Conservation (phyloP, 2,797 vertebrate species). For the Numenius phaeopus region DNA sequence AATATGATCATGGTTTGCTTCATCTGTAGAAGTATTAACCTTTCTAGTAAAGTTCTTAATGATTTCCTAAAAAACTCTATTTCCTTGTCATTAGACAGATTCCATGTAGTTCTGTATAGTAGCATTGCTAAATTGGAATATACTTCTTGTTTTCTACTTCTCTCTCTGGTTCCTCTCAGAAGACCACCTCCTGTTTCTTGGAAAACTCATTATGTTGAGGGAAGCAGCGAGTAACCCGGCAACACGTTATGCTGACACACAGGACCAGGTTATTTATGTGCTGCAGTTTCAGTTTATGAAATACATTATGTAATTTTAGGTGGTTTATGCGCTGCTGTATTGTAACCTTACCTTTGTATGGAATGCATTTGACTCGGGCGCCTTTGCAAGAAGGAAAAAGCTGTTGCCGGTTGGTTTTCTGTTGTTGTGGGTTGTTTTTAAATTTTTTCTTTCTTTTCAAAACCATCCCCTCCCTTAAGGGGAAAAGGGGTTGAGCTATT, state of each 20-base stretch:
- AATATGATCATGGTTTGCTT: neutral
- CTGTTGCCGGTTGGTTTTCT: neutral
- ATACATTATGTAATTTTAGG: slow-evolving; percentile 2
- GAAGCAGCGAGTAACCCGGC: neutral
- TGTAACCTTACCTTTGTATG: neutral
- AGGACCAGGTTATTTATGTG: neutral
- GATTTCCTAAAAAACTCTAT: neutral
- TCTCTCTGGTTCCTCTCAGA: neutral
- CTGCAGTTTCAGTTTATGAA: slow-evolving; percentile 30
- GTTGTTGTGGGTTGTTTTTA: neutral
- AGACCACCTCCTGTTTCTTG: neutral
- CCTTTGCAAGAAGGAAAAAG: neutral
- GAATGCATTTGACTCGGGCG: neutral
- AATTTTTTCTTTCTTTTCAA: neutral
- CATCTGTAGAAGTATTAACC: neutral
- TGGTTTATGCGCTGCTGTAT: neutral
- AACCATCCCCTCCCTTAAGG: neutral
- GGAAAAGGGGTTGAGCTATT: neutral
- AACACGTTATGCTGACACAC: neutral
- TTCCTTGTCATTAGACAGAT: neutral
- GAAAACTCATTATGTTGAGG: neutral
- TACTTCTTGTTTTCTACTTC: neutral
- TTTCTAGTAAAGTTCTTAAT: neutral
- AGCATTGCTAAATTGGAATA: neutral
- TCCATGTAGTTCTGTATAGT: neutral